A percentile compares a stretch with the other conserved stretches of the same genome.
phyloP scores from a whole-genome alignment of 1,140 invertebrate species.

The Cardiocondyla obscurior region DNA sequence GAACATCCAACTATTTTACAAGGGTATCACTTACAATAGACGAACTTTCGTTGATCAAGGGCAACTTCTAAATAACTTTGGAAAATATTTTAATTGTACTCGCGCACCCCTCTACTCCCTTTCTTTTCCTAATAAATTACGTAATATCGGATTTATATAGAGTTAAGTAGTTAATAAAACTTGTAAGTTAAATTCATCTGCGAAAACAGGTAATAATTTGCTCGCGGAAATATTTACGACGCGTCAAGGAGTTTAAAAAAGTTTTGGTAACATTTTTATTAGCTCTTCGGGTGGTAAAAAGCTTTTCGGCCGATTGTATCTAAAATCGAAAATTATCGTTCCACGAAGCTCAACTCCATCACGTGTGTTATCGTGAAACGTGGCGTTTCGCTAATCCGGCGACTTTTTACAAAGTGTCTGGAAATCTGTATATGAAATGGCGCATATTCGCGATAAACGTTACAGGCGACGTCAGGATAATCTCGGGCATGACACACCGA shows the following conservation, averaged over 20 bases:
- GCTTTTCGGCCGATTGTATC: background rate
- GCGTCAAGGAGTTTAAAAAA: background rate
- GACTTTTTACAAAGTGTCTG: slow-evolving; percentile 8
- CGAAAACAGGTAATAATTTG: background rate
- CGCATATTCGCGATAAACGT: slow-evolving; percentile 15
- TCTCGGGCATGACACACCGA: background rate
- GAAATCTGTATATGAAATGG: slow-evolving; percentile 6
- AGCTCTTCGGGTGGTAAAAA: background rate
- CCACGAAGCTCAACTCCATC: background rate
- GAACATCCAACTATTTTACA: background rate
- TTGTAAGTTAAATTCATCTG: background rate
- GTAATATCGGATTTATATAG: background rate
- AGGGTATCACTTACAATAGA: background rate
- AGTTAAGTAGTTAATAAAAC: too few species aligned
- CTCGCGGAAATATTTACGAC: background rate
- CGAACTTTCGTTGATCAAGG: background rate
- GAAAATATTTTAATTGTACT: background rate
- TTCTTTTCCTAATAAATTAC: background rate
- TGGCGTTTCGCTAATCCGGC: background rate
- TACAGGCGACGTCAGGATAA: background rate
- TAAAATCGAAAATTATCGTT: background rate
- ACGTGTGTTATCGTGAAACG: background rate
- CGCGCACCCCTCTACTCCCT: background rate
- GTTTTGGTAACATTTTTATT: background rate
- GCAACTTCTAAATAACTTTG: background rate